These are phyloP conservation scores for Xiphorhynchus elegans DNA, from an alignment of 2,113 vertebrate species.

Conservation along the genomic window DNA sequence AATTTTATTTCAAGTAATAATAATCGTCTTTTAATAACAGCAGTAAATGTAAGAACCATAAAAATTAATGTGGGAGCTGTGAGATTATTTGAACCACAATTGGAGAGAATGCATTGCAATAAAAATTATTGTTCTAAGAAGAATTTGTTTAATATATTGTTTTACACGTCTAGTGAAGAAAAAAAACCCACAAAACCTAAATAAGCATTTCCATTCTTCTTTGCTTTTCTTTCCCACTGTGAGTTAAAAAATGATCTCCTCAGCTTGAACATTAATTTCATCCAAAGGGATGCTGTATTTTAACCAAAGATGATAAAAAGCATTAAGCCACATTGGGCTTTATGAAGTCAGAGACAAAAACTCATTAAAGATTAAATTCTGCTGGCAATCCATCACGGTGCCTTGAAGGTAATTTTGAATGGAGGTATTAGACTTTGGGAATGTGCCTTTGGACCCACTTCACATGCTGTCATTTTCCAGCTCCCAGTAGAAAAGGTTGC, in stretches of 20 bases:
- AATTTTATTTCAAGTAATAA: background rate
- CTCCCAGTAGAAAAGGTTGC: background rate
- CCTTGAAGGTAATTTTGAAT: background rate
- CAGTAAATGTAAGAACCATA: background rate
- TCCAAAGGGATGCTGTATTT: background rate
- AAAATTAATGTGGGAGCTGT: background rate
- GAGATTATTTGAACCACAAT: background rate
- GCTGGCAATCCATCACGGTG: background rate
- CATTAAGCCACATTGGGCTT: background rate
- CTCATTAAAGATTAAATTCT: conserved; percentile 26
- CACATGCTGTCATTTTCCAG: background rate
- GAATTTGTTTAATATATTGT: background rate
- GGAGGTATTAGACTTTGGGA: background rate
- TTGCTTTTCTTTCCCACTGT: background rate
- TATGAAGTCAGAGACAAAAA: background rate
- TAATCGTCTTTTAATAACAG: background rate
- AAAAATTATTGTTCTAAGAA: background rate
- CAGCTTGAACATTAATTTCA: background rate
- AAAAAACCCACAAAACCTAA: rapidly evolving
- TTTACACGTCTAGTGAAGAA: background rate
- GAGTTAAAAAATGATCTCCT: background rate
- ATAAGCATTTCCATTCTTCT: background rate
- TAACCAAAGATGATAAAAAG: background rate
- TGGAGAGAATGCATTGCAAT: background rate
- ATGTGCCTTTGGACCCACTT: background rate